phyloP scores from a whole-genome alignment of 2,113 vertebrate genomes.

The Trachemys scripta region DNA sequence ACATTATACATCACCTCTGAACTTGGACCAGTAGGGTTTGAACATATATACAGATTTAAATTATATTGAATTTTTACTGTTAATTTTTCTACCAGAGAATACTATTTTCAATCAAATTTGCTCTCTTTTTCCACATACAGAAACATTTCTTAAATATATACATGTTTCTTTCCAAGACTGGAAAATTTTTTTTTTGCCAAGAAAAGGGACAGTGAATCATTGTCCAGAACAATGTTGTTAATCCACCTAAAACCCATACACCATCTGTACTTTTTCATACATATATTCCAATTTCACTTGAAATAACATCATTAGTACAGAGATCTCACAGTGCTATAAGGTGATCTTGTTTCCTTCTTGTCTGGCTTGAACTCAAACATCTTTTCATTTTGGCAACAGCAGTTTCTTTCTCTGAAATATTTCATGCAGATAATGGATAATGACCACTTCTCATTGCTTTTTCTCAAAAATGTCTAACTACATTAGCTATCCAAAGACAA shows the following conservation, averaged over 20 bases:
- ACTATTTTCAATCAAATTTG: constrained; percentile 30
- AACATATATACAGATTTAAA: neutral
- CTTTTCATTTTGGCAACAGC: constrained; percentile 76
- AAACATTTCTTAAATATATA: constrained; percentile 33
- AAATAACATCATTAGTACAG: constrained; percentile 69
- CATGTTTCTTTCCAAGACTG: constrained; percentile 53
- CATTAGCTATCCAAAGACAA: constrained; percentile 78
- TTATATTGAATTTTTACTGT: neutral
- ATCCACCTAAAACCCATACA: constrained; percentile 41
- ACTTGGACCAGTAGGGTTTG: neutral
- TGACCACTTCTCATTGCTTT: constrained; percentile 81
- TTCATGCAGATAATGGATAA: constrained; percentile 85
- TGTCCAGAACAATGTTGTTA: constrained; percentile 67
- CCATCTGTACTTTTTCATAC: constrained; percentile 74
- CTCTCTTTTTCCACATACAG: constrained; percentile 53
- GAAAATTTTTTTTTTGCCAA: too few species aligned
- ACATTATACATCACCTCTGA: neutral
- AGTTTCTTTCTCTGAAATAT: constrained; percentile 78
- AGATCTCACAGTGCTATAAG: constrained; percentile 56
- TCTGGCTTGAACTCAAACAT: constrained; percentile 79
- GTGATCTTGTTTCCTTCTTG: constrained; percentile 79
- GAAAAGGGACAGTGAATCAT: constrained; percentile 73
- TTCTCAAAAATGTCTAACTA: constrained; percentile 80
- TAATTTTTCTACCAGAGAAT: constrained; percentile 34
- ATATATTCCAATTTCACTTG: constrained; percentile 65